Evolutionary conservation across 2,888 invertebrate species (phyloP), one percentile per base, ranked within the genome.

Genomic region (Caenorhabditis sinica): DNA sequence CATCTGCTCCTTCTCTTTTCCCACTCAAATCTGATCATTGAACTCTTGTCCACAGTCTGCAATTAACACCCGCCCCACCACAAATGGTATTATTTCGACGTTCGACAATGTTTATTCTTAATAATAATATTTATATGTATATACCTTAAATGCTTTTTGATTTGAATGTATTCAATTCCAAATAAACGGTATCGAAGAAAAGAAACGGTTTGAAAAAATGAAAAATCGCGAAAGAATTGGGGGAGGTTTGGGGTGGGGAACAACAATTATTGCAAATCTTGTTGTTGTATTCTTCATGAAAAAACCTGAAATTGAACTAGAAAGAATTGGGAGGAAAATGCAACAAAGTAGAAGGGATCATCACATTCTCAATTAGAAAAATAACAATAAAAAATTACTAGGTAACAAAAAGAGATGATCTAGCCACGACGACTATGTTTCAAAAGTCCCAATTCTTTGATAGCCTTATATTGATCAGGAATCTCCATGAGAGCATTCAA

Each of bases 401-500:
- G 63, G 65, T 79, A 79, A 79, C 79, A 79, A 33, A 30, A 61
- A 60, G 40, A 8, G 23, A 45, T 23, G 33, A 28, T 58, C 81
- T 72, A 90, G 28, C 88, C 89, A 30, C 92, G 88, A 65, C 91
- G 87, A 53, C 88, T 89, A 77, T 91, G 91, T 85, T 92, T 92
- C 79, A 92, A 77, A 51, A 92, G 88, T 28, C 93, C 93, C 33
- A 93, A 85, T 72, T 90, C 89, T 61, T 89, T 89, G 84, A 89
- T 89, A 13, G 89, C 89, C 69, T 89, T 87, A 77, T 89, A 89
- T 61, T 89, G 89, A 77, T 89, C 89, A 5, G 94, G 94, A 79
- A 94, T 94, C 89, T 94, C 94, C 94, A 94, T 94, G 36, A 94
- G 90, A 2, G 94, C 94, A 84, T 94, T 93, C 51, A 94, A 89